Evolutionary conservation across 2,113 vertebrate species (phyloP).

Genomic region (Erinaceus europaeus): DNA sequence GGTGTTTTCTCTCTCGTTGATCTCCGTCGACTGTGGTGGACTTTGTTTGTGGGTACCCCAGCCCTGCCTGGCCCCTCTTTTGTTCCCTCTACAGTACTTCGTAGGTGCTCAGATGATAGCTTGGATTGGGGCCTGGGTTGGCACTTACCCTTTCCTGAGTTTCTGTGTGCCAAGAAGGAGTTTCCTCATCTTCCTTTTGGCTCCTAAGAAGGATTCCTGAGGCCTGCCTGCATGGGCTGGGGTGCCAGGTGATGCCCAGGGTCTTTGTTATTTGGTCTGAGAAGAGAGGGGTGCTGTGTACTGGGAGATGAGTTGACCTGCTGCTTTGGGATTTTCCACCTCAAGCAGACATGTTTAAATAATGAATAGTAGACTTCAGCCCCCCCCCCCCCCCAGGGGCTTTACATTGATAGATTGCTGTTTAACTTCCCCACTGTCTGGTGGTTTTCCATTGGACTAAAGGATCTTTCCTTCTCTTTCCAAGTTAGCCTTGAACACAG

Average conservation of each 20-base stretch:
- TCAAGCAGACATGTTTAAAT: accelerated
- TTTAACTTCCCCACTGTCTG: not conserved
- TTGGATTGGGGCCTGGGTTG: accelerated
- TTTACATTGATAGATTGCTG: accelerated
- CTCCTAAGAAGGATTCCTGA: not conserved
- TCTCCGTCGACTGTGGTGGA: too few species aligned
- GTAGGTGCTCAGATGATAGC: accelerated
- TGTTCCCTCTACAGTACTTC: accelerated
- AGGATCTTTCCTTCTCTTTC: not conserved
- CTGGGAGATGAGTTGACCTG: not conserved
- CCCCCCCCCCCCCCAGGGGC: not conserved
- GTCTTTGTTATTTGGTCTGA: not conserved
- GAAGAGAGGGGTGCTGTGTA: too few species aligned
- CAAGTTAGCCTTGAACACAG: not conserved
- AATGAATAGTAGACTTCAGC: accelerated
- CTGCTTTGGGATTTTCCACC: not conserved
- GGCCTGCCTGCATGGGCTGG: not conserved
- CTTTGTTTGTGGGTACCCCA: too few species aligned
- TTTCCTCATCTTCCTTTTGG: not conserved
- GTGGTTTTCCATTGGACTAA: not conserved
- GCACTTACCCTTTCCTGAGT: not conserved
- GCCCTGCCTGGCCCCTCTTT: not conserved
- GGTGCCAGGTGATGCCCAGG: accelerated
- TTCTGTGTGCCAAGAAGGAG: not conserved
- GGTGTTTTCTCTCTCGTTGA: not conserved